Base-by-base conservation (phyloP, 2,888 invertebrate species). In the Eupithecia abbreviata region DNA sequence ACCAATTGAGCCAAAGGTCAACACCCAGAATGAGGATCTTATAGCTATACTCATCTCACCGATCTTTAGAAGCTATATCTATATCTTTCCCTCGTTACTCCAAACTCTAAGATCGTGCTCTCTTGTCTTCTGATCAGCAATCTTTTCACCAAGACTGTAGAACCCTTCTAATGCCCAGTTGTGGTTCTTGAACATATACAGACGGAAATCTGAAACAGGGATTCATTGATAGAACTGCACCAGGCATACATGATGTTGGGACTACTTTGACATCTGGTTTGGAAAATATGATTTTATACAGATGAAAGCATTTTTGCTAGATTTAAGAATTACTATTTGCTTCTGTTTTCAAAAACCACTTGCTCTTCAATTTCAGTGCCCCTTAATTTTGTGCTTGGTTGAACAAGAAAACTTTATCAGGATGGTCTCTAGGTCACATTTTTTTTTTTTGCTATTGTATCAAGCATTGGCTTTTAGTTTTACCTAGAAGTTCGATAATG, bases 151-250 rank as follows among this genome's bases (percentile, higher is more conserved):
- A 47, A 97, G 84, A 83, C 91, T 91, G 89, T 98, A 98, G 90
- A 96, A 98, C 71, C 95, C 93, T 82, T 97, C 96, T 80, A 98
- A 91, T 51, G 96, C 87, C 85, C 91, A 95, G 72, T 97, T 97
- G 88, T 93, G 96, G 81, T 97, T 96, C 75, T 96, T 94, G 90
- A 95, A 93, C 90, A 97, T 95, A 87, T 96, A 96, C 83, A 96
- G 93, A 80, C 98, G 96, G 86, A 96, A 97, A 91, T 97, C 98
- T 98, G 92, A 51, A 95, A 95, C 30, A 71, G 10, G 2, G 18
- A 12, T 30, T 30, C 30, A 62, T 30, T 62, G 9, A 58, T 18
- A 62, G 12, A 58, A 62, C 18, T 62, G 62, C 12, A 10, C 30
- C 4, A 62, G 30, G 4, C 30, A 62, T 62, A 30, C 30, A 30